phyloP scores from a whole-genome alignment of 2,797 vertebrate species.

The Mormyrus hasselquistii region DNA sequence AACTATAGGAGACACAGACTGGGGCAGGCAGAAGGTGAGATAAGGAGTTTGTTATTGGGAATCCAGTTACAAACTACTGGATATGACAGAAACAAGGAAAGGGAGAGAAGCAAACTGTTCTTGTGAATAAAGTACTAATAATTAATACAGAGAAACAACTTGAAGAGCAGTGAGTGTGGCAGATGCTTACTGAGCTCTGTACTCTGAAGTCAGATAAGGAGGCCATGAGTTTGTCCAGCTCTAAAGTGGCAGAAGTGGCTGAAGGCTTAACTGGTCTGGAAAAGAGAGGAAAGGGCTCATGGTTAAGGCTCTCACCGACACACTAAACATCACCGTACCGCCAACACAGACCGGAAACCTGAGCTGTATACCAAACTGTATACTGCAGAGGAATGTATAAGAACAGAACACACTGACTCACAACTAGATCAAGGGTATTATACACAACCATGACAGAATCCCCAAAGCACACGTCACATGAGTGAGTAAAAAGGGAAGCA shows the following conservation, averaged over 20 bases:
- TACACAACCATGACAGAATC: neutral
- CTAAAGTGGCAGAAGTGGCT: constrained; percentile 81
- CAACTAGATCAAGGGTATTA: neutral
- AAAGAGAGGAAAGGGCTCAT: constrained; percentile 23
- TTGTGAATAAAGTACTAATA: neutral
- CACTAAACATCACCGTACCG: neutral
- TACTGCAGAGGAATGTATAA: neutral
- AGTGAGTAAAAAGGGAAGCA: neutral
- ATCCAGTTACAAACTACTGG: neutral
- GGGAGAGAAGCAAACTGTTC: neutral
- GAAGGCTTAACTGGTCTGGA: constrained; percentile 63
- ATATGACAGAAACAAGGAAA: neutral
- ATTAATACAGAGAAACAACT: neutral
- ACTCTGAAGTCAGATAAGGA: constrained; percentile 88
- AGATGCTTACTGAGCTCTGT: constrained; percentile 73
- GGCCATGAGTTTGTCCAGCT: constrained; percentile 86
- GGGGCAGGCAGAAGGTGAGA: neutral
- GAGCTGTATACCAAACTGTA: neutral
- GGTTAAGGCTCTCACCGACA: neutral
- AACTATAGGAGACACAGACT: neutral
- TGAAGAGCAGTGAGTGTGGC: neutral
- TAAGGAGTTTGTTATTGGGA: neutral
- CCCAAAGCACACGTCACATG: neutral
- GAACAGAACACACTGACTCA: neutral
- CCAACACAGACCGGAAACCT: neutral